A percentile compares a stretch with the other conserved stretches of the same genome.
These are phyloP conservation scores for Chrysolina haemoptera DNA, from an alignment of 2,888 invertebrate genomes.

Conservation along the genomic window DNA sequence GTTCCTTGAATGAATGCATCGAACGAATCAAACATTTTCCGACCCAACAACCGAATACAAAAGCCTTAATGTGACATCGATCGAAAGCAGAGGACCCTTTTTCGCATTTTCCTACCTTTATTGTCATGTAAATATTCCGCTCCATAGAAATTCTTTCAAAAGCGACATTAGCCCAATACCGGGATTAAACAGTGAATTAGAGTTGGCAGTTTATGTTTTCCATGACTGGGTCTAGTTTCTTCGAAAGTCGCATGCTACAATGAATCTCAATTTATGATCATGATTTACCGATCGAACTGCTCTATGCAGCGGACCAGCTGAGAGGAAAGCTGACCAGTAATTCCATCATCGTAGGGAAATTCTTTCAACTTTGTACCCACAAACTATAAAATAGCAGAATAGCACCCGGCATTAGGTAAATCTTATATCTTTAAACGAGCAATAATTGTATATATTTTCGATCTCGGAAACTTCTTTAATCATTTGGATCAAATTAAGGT, in stretches of 20 bases:
- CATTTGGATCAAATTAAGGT: too few relatives aligned
- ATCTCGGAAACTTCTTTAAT: too few relatives aligned
- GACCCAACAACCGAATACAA: conserved; percentile 1
- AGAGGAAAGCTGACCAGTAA: conserved; percentile 12
- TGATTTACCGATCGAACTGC: conserved; percentile 45
- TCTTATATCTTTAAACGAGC: too few relatives aligned
- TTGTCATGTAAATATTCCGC: conserved; percentile 40
- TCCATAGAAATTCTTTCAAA: conserved; percentile 40
- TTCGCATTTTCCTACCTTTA: conserved; percentile 30
- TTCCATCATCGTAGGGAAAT: too few relatives aligned
- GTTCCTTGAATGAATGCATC: neutral
- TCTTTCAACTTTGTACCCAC: too few relatives aligned
- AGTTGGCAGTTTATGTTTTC: conserved; percentile 28
- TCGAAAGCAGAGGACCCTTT: conserved; percentile 14
- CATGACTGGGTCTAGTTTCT: conserved; percentile 26
- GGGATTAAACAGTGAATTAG: conserved; percentile 43
- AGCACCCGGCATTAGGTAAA: too few relatives aligned
- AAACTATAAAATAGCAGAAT: too few relatives aligned
- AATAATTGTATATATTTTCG: too few relatives aligned
- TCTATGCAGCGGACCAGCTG: conserved; percentile 18
- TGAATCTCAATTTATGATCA: conserved; percentile 47
- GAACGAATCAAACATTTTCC: conserved; percentile 4
- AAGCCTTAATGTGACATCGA: conserved; percentile 20
- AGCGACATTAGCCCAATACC: conserved; percentile 34
- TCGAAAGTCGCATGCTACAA: conserved; percentile 36